Percentiles rank a stretch among this genome's conserved stretches.
Conservation (phyloP, 2,113 vertebrate species). For the Bujurquina vittata region DNA sequence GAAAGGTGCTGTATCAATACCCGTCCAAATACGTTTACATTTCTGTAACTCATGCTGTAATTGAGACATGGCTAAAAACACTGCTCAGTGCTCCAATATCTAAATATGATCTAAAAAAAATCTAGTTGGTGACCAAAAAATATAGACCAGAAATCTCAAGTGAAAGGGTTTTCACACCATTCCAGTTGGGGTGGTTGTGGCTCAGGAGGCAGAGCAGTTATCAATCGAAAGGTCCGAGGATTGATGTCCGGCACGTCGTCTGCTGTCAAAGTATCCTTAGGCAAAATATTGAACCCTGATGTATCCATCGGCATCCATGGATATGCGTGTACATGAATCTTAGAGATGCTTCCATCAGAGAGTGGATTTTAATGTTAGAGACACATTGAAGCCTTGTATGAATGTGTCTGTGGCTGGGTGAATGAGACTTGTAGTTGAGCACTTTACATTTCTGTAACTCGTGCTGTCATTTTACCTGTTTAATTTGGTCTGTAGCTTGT, state of each 20-base stretch:
- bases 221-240: not conserved
- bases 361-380: not conserved
- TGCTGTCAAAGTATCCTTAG: not conserved
- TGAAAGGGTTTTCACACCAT: too few relatives aligned
- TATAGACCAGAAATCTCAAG: not conserved
- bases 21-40: too few relatives aligned
- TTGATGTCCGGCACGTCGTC: not conserved
- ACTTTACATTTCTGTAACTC: too few relatives aligned
- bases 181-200: not conserved
- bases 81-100: not conserved
- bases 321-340: not conserved
- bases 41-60: not conserved
- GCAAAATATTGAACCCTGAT: not conserved
- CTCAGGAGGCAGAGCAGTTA: not conserved
- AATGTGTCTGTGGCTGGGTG: not conserved
- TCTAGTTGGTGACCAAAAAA: not conserved
- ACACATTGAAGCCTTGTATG: not conserved
- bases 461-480: not conserved
- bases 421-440: fast-evolving
- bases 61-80: not conserved
- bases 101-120: not conserved
- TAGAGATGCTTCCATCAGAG: not conserved
- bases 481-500: not conserved
- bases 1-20: too few relatives aligned
- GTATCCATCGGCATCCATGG: too few relatives aligned